Base-by-base conservation (phyloP, 2,113 vertebrate genomes). In the Varanus salvator region DNA sequence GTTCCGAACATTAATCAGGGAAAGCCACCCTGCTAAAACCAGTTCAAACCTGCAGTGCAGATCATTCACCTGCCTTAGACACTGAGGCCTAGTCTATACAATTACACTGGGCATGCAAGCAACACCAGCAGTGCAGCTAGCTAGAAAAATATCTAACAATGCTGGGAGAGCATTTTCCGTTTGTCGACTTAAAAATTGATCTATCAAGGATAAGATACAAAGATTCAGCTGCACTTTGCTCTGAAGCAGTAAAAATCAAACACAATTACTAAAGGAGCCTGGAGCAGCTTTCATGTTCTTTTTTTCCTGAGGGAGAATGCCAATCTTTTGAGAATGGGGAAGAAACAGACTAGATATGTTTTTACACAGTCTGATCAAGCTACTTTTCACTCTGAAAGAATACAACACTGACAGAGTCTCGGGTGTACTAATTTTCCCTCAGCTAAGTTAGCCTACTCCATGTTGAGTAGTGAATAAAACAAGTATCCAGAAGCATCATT, bases 331-430 rank as follows among this genome's bases (percentile, higher is more conserved):
- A 95, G 93, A 96, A 88, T 83, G 72, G 29, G 86, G 76, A 87
- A 80, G 74, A 97, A 95, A 93, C 89, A 95, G 93, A 93, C 92
- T 92, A 86, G 90, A 93, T 94, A 93, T 94, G 91, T 94, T 96
- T 95, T 93, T 77, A 94, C 89, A 94, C 92, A 94, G 95, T 89
- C 93, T 92, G 94, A 96, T 96, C 92, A 95, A 96, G 95, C 92
- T 93, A 91, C 90, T 97, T 95, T 94, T 95, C 93, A 95, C 94
- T 95, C 93, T 95, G 94, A 96, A 94, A 0, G 52, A 96, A 95
- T 94, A 95, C 92, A 95, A 96, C 92, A 90, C 90, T 90, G 95
- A 92, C 88, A 50, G 94, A 93, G 92, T 97, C 95, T 96, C 95
- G 94, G 91, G 94, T 95, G 93, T 95, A 91, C 89, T 91, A 77